Conservation (phyloP, 2,797 vertebrate genomes). For the Sardinella longiceps region DNA sequence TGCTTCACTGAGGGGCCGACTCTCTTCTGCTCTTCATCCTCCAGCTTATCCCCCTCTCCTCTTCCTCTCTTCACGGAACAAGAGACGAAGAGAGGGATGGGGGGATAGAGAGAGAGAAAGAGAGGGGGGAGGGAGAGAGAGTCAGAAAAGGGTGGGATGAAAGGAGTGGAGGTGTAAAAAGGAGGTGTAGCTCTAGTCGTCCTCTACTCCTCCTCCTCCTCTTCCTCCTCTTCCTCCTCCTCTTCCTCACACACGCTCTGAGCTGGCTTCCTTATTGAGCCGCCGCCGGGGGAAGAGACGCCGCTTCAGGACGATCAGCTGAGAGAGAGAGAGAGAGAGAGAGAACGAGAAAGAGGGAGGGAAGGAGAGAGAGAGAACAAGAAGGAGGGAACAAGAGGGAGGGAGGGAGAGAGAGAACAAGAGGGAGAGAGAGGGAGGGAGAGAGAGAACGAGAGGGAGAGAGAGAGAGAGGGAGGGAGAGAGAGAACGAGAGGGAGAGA, state of each 20-base stretch:
- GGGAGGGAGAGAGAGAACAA: slow-evolving; percentile 37
- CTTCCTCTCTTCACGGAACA: background rate
- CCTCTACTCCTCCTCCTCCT: slow-evolving; percentile 22
- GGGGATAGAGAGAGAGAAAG: slow-evolving; percentile 2
- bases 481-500: too few relatives aligned
- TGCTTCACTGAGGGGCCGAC: background rate
- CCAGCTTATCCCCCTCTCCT: background rate
- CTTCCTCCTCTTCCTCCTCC: background rate
- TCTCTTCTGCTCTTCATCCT: background rate
- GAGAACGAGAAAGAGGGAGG: background rate
- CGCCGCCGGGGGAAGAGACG: slow-evolving; percentile 92
- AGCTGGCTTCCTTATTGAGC: slow-evolving; percentile 82
- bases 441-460: too few relatives aligned
- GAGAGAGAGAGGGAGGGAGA: too few relatives aligned
- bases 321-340: slow-evolving; percentile 34
- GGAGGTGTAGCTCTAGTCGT: slow-evolving; percentile 67
- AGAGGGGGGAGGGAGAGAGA: background rate
- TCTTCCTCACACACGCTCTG: slow-evolving; percentile 83
- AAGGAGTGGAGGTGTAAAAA: background rate
- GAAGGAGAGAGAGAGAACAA: background rate
- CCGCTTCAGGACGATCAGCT: slow-evolving; percentile 92
- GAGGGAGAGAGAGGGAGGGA: background rate
- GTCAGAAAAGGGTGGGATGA: slow-evolving; percentile 8
- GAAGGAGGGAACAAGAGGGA: background rate
- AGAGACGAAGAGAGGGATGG: background rate